A percentile compares a stretch with the other conserved stretches of the same genome.
Evolutionary conservation across 2,797 vertebrate species (phyloP).

Genomic region (Molossus alvarezi): DNA sequence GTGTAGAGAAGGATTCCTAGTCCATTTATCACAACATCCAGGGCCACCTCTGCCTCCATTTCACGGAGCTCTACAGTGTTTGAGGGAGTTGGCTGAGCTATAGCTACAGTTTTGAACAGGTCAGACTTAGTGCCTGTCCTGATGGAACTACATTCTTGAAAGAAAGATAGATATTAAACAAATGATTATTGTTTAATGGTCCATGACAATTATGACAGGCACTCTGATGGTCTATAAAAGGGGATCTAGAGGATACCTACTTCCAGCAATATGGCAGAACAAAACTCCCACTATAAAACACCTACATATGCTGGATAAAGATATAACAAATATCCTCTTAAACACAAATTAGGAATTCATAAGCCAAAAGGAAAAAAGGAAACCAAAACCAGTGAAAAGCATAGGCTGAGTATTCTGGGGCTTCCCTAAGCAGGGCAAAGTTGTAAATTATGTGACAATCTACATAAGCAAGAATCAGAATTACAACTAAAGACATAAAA

Average conservation of each 20-base stretch:
- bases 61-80: background rate
- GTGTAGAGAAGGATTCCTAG: background rate
- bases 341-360: constrained; percentile 35
- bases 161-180: background rate
- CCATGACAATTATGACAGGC: constrained; percentile 40
- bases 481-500: constrained; percentile 26
- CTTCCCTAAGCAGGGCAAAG: background rate
- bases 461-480: background rate
- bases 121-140: background rate
- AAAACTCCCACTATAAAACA: constrained; percentile 53
- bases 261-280: constrained; percentile 21
- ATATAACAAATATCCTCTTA: constrained; percentile 36
- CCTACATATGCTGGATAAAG: background rate
- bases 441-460: constrained; percentile 15
- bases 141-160: background rate
- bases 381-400: constrained; percentile 58
- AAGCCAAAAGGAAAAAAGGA: background rate
- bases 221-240: background rate
- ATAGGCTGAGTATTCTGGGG: constrained; percentile 24
- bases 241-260: background rate
- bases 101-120: background rate
- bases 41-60: background rate
- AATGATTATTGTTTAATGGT: constrained; percentile 28
- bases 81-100: background rate
- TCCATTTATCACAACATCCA: background rate